Conservation (phyloP, 1,140 invertebrate genomes). For the Heliconius nattereri region DNA sequence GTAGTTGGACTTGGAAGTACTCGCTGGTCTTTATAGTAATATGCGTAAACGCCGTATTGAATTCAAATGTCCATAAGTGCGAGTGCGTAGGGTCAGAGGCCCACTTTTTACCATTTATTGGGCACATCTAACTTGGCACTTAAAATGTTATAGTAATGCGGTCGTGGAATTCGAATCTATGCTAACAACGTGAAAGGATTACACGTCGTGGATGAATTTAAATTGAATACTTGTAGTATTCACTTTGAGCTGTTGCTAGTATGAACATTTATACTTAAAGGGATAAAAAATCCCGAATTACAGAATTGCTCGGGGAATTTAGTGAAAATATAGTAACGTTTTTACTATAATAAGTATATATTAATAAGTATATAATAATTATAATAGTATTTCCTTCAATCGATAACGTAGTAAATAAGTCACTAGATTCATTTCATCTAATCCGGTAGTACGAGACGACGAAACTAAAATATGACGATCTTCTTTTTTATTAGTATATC, state of each 20-base stretch:
- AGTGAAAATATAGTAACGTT: background rate
- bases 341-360: background rate
- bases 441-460: background rate
- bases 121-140: slow-evolving; percentile 49
- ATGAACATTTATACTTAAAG: background rate
- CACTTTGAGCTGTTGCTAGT: background rate
- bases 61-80: slow-evolving; percentile 18
- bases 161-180: slow-evolving; percentile 29
- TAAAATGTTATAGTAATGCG: slow-evolving; percentile 21
- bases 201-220: background rate
- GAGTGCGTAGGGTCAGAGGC: slow-evolving; percentile 53
- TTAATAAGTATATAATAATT: too few species aligned
- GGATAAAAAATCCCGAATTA: background rate
- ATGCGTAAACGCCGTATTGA: slow-evolving; percentile 27
- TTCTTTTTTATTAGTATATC: background rate
- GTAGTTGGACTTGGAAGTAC: background rate
- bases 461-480: too few species aligned
- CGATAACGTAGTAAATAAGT: too few species aligned
- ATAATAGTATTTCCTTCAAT: too few species aligned
- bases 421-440: background rate
- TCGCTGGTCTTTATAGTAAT: slow-evolving; percentile 28
- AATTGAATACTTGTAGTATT: background rate
- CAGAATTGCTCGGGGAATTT: background rate
- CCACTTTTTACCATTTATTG: slow-evolving; percentile 71
- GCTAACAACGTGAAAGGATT: slow-evolving; percentile 10